Evolutionary conservation across 2,888 invertebrate genomes (phyloP).

Genomic region (Nysson spinosus): DNA sequence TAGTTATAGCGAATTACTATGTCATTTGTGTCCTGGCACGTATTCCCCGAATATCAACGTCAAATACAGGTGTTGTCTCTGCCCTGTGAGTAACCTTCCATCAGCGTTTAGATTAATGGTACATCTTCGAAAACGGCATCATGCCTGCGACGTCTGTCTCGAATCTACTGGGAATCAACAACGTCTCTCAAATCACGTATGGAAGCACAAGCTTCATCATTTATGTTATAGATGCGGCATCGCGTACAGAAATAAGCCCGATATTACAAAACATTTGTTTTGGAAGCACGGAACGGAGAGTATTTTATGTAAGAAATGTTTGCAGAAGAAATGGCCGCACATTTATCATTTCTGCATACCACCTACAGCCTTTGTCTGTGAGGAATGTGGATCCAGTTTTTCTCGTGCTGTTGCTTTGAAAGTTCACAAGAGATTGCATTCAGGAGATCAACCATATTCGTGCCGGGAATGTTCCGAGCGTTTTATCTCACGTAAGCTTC

Average conservation of each 20-base stretch:
- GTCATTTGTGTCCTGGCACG: conserved; percentile 91
- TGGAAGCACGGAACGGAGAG: conserved; percentile 97
- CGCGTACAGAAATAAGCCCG: conserved; percentile 91
- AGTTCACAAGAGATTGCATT: conserved; percentile 90
- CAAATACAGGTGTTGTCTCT: conserved; percentile 90
- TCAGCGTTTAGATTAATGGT: conserved; percentile 93
- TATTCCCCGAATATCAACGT: conserved; percentile 82
- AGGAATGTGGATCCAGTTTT: conserved; percentile 88
- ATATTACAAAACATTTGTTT: conserved; percentile 92
- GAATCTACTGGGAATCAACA: conserved; percentile 89
- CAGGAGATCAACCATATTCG: conserved; percentile 84
- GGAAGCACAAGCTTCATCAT: conserved; percentile 94
- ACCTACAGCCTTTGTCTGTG: conserved; percentile 87
- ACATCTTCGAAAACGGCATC: conserved; percentile 89
- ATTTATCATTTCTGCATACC: conserved; percentile 94
- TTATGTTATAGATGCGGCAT: conserved; percentile 93
- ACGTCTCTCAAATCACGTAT: conserved; percentile 90
- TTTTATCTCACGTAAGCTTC: conserved; percentile 89
- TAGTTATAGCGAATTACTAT: conserved; percentile 91
- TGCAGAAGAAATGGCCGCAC: conserved; percentile 95
- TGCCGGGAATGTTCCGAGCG: conserved; percentile 87
- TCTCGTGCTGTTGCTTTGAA: conserved; percentile 87
- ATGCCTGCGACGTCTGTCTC: conserved; percentile 91
- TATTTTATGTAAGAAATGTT: conserved; percentile 88
- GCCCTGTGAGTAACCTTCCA: conserved; percentile 87